Base-by-base conservation (phyloP, 2,888 invertebrate genomes). In the Bursaphelenchus okinawaensis region DNA sequence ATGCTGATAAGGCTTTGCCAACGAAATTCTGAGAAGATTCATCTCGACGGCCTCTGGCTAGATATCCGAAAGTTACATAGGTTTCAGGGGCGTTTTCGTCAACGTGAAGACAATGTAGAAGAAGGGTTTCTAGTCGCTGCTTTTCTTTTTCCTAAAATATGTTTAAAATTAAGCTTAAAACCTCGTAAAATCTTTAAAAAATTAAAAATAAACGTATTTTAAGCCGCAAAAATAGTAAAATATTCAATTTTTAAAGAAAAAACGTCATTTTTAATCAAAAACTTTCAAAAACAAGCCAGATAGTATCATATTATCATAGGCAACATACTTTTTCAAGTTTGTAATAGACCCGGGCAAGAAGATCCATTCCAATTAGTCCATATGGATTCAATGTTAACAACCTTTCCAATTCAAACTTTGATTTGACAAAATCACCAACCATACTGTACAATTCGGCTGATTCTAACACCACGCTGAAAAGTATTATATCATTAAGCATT, bases 1-100 rank as follows among this genome's bases (percentile, higher is more conserved):
- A 27, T 54, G 23, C n/a, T 12, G 3, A n/a, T 19, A 54, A 19
- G 16, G 26, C 23, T 16, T 54, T 54, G 23, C 16, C 12, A 19
- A 54, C 24, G 16, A 54, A 54, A 3, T 12, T 54, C 54, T 54
- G 40, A 40, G 40, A 12, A 40, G 40, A n/a, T n/a, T 54, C 54
- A 54, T 26, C 51, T 59, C 50, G 51, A n/a, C 52, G 50, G 20
- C 40, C 50, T 2, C 52, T 8, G 20, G 50, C 26, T 23, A 59
- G 12, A 27, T 55, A 59, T 9, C 22, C 60, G 1, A 59, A 20
- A 9, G 52, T 50, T 12, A 59, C 24, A 26, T 2, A 26, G 1
- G 60, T 59, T 24, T 59, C 60, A 31, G 60, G 50, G n/a, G 50
- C 51, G 51, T 20, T 16, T 29, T 1, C 51, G 19, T 50, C 51